A percentile compares a stretch with the other conserved stretches of the same genome.
phyloP scores from a whole-genome alignment of 2,888 invertebrate species.

The Drosophila pegasa region DNA sequence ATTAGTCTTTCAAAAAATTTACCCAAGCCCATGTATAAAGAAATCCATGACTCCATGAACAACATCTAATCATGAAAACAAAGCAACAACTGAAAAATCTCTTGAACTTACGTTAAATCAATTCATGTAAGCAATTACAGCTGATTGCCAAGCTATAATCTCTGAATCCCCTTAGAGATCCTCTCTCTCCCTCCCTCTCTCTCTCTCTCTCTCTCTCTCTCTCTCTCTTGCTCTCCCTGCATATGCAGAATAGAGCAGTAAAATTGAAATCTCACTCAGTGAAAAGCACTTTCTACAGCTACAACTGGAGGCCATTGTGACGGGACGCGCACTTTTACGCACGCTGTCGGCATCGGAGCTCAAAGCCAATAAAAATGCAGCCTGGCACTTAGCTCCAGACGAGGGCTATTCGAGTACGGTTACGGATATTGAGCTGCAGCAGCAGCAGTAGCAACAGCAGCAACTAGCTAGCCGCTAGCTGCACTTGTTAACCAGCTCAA shows the following conservation, averaged over 20 bases:
- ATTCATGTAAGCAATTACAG: slow-evolving; percentile 2
- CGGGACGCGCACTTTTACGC: slow-evolving; percentile 55
- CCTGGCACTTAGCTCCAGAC: slow-evolving; percentile 51
- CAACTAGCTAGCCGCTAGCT: slow-evolving; percentile 16
- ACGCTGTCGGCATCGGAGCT: slow-evolving; percentile 67
- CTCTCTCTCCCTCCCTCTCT: not conserved
- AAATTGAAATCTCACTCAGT: not conserved
- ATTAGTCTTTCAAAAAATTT: too few relatives aligned
- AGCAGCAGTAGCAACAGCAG: not conserved
- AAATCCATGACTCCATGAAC: not conserved
- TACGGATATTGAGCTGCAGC: slow-evolving; percentile 36
- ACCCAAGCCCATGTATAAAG: too few relatives aligned
- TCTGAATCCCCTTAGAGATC: not conserved
- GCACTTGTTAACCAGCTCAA: slow-evolving; percentile 62
- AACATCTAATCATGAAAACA: too few relatives aligned
- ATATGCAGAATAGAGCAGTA: slow-evolving; percentile 3
- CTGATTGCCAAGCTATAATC: slow-evolving; percentile 4
- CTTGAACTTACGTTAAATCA: not conserved
- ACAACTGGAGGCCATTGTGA: slow-evolving; percentile 46
- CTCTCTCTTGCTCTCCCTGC: not conserved
- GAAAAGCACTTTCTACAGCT: slow-evolving; percentile 6
- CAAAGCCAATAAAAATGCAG: slow-evolving; percentile 69
- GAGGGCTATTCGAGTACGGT: slow-evolving; percentile 18
- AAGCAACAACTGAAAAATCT: not conserved
- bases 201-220: too few relatives aligned